phyloP scores from a whole-genome alignment of 2,888 invertebrate genomes.

The Athalia circularis region DNA sequence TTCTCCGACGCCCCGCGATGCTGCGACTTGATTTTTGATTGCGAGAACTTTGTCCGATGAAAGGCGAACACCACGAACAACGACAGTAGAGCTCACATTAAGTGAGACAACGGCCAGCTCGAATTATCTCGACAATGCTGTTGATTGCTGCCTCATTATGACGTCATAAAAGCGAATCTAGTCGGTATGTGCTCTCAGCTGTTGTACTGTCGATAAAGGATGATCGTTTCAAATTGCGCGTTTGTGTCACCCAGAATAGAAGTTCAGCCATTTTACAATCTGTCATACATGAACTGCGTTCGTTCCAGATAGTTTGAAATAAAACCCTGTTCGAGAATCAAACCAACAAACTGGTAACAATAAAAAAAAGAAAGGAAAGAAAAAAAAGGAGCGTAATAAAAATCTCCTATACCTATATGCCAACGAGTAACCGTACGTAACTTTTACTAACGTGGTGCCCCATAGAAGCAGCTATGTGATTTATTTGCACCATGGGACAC shows the following conservation, averaged over 20 bases:
- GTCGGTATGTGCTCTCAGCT: slow-evolving; percentile 60
- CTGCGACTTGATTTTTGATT: slow-evolving; percentile 40
- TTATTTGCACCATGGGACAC: slow-evolving; percentile 44
- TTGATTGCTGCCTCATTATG: slow-evolving; percentile 73
- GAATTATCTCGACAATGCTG: slow-evolving; percentile 73
- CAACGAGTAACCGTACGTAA: neutral
- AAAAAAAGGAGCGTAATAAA: neutral
- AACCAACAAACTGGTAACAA: slow-evolving; percentile 22
- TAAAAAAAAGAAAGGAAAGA: slow-evolving; percentile 9
- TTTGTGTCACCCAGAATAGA: neutral
- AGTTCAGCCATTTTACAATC: neutral
- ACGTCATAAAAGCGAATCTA: slow-evolving; percentile 73
- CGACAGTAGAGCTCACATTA: slow-evolving; percentile 48
- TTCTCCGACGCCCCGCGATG: neutral
- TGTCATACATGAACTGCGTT: neutral
- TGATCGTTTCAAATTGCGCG: slow-evolving; percentile 46
- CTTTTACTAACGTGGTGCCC: neutral
- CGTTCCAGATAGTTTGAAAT: neutral
- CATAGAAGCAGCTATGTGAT: slow-evolving; percentile 18
- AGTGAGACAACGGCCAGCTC: slow-evolving; percentile 69
- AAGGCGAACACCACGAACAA: slow-evolving; percentile 37
- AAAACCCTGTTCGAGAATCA: neutral
- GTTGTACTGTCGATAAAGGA: slow-evolving; percentile 62
- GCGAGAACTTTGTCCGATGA: slow-evolving; percentile 38
- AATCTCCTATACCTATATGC: slow-evolving; percentile 9